phyloP scores from a whole-genome alignment of 2,888 invertebrate species.

The Ectobius pallidus region DNA sequence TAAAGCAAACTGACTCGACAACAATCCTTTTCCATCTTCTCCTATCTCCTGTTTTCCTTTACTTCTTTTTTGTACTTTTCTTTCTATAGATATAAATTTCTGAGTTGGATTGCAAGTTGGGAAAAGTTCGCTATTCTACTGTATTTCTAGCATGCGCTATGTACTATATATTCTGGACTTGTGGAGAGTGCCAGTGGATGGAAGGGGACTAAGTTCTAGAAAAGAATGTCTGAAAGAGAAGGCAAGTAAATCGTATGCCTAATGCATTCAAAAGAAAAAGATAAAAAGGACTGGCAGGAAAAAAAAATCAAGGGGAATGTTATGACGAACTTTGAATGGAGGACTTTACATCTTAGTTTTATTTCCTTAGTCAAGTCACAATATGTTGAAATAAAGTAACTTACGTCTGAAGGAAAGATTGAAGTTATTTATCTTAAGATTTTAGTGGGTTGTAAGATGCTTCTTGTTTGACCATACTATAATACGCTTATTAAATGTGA shows the following conservation, averaged over 20 bases:
- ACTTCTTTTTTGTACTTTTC: slow-evolving; percentile 12
- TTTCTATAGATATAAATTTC: slow-evolving; percentile 36
- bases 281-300: neutral
- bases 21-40: slow-evolving; percentile 26
- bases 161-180: slow-evolving; percentile 7
- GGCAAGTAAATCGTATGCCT: neutral
- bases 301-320: neutral
- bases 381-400: too few relatives aligned
- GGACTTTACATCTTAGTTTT: too few relatives aligned
- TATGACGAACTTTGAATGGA: neutral
- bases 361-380: too few relatives aligned
- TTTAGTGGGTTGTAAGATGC: too few relatives aligned
- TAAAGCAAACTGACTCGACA: slow-evolving; percentile 32
- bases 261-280: slow-evolving; percentile 15
- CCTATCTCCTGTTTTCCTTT: slow-evolving; percentile 20
- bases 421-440: too few relatives aligned
- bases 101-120: slow-evolving; percentile 27
- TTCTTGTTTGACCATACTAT: too few relatives aligned
- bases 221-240: neutral
- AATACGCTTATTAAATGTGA: too few relatives aligned
- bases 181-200: slow-evolving; percentile 1
- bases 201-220: neutral
- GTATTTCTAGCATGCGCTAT: slow-evolving; percentile 12
- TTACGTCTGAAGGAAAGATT: too few relatives aligned
- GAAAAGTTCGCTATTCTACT: slow-evolving; percentile 35